Evolutionary conservation across 2,888 invertebrate species (phyloP).

Genomic region (Sipha maydis): DNA sequence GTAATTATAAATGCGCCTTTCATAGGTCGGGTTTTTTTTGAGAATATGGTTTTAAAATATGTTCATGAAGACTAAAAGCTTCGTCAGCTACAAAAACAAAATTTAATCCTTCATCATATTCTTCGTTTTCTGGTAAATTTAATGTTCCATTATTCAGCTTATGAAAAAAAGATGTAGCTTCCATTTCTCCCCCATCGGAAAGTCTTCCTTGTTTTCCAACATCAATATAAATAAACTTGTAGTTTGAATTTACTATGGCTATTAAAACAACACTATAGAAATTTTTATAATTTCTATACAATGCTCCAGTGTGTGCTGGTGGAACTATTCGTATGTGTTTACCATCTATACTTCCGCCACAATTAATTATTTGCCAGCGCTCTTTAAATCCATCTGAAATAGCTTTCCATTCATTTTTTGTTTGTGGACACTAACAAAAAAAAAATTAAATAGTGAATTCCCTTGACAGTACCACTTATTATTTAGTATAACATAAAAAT

Average conservation of each 20-base stretch:
- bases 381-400: conserved; percentile 61
- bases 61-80: too few species aligned
- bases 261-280: conserved; percentile 63
- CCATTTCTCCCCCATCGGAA: conserved; percentile 62
- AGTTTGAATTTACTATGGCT: conserved; percentile 62
- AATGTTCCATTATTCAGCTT: too few species aligned
- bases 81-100: too few species aligned
- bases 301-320: conserved; percentile 63
- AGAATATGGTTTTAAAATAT: too few species aligned
- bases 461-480: neutral
- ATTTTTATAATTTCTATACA: conserved; percentile 64
- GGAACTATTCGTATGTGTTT: conserved; percentile 62
- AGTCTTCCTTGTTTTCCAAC: conserved; percentile 59
- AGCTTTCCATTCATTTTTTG: conserved; percentile 58
- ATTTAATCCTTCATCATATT: too few species aligned
- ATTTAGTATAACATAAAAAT: neutral
- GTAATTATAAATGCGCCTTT: too few species aligned
- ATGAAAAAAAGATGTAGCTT: conserved; percentile 44
- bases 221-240: conserved; percentile 60
- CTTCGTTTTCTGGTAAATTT: too few species aligned
- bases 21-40: too few species aligned
- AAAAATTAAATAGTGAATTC: neutral
- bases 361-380: conserved; percentile 63
- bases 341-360: conserved; percentile 61
- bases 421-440: neutral